A percentile compares a stretch with the other conserved stretches of the same genome.
phyloP scores from a whole-genome alignment of 2,888 invertebrate genomes.

The Monopis laevigella region DNA sequence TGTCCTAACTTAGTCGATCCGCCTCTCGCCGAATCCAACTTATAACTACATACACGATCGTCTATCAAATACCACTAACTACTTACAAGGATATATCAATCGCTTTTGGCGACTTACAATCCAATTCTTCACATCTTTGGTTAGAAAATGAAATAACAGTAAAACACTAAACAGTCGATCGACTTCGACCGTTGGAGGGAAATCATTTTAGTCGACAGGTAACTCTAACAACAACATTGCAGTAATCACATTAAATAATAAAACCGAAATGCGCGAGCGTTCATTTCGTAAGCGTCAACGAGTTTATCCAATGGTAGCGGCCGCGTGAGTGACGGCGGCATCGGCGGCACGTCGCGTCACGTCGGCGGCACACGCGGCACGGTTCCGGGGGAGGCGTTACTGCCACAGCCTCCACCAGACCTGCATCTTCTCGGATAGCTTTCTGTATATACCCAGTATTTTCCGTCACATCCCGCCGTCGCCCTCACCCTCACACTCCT shows the following conservation, averaged over 20 bases:
- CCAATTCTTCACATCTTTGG: constrained; percentile 57
- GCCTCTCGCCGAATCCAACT: constrained; percentile 49
- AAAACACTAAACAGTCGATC: constrained; percentile 58
- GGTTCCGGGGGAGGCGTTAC: constrained; percentile 27
- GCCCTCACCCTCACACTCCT: constrained; percentile 63
- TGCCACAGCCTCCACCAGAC: constrained; percentile 90
- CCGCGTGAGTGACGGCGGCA: constrained; percentile 2
- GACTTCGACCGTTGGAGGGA: constrained; percentile 63
- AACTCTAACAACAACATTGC: constrained; percentile 63
- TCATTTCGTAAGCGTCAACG: constrained; percentile 64
- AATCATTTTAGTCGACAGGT: constrained; percentile 56
- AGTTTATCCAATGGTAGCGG: constrained; percentile 31
- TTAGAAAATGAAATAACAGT: constrained; percentile 58
- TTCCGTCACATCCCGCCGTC: constrained; percentile 90
- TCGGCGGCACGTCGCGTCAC: constrained; percentile 8
- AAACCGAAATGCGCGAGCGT: constrained; percentile 55
- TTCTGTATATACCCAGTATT: constrained; percentile 89
- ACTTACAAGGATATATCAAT: constrained; percentile 55
- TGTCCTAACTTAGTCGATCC: constrained; percentile 62
- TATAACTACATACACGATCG: constrained; percentile 57
- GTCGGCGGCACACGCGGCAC: constrained; percentile 11
- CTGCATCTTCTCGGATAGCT: constrained; percentile 89
- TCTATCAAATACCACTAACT: constrained; percentile 57
- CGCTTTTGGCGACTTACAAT: constrained; percentile 46
- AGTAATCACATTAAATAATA: constrained; percentile 57